Conservation (phyloP, 2,113 vertebrate genomes). For the Vireo altiloquus region DNA sequence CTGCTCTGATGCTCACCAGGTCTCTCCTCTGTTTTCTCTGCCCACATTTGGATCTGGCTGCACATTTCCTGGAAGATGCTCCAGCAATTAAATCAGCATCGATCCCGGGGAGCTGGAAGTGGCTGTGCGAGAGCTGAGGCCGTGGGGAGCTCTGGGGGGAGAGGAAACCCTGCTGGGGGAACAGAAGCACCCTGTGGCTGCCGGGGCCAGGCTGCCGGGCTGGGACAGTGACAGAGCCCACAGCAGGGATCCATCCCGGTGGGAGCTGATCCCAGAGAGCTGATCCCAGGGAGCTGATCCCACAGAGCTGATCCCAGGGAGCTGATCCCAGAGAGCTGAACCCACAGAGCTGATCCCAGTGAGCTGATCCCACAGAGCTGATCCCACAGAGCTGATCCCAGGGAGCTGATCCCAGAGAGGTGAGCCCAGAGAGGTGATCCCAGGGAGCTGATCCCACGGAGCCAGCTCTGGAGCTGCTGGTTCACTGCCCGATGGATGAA, state of each 20-base stretch:
- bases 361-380: too few relatives aligned
- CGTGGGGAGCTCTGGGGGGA: background rate
- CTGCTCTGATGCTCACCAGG: background rate
- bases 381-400: background rate
- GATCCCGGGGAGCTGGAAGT: background rate
- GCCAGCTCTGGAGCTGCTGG: too few relatives aligned
- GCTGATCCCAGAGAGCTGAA: background rate
- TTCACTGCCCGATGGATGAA: background rate
- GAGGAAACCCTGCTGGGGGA: background rate
- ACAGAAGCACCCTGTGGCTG: background rate
- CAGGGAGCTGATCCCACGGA: background rate
- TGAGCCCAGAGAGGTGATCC: too few relatives aligned
- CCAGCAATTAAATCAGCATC: background rate
- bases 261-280: background rate
- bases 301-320: too few relatives aligned
- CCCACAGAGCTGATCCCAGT: background rate
- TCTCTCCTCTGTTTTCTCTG: background rate
- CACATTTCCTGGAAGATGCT: slow-evolving; percentile 2
- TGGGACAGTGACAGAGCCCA: background rate
- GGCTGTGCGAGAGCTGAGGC: background rate
- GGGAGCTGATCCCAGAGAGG: background rate
- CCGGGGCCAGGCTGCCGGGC: background rate
- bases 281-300: background rate
- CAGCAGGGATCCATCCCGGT: background rate
- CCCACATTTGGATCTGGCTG: accelerated